Evolutionary conservation across 2,888 invertebrate species (phyloP).

Genomic region (Oligia fasciuncula): DNA sequence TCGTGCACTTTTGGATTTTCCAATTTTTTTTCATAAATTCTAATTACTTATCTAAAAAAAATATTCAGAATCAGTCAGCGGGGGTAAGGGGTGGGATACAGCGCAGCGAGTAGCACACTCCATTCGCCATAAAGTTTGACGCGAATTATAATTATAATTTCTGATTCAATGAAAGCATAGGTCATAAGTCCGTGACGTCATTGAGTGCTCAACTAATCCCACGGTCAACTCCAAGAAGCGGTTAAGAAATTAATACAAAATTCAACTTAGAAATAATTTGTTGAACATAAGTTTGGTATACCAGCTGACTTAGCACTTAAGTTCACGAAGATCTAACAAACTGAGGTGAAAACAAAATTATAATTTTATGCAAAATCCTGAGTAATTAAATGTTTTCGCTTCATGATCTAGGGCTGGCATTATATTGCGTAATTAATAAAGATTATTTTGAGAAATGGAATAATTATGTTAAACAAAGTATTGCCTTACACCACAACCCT

Average conservation of each 20-base stretch:
- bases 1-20: too few relatives aligned
- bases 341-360: slow-evolving; percentile 62
- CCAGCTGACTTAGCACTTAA: slow-evolving; percentile 55
- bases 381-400: slow-evolving; percentile 53
- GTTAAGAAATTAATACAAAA: slow-evolving; percentile 31
- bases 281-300: slow-evolving; percentile 49
- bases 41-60: too few relatives aligned
- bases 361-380: slow-evolving; percentile 57
- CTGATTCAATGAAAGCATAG: slow-evolving; percentile 12
- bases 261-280: slow-evolving; percentile 46
- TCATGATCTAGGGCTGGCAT: slow-evolving; percentile 48
- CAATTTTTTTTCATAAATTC: too few relatives aligned
- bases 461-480: neutral
- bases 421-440: slow-evolving; percentile 21
- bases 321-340: slow-evolving; percentile 59
- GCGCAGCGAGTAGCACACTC: neutral
- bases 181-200: slow-evolving; percentile 15
- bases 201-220: slow-evolving; percentile 16
- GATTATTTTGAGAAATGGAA: slow-evolving; percentile 6
- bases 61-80: too few relatives aligned
- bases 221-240: slow-evolving; percentile 36
- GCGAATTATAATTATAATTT: neutral
- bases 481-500: neutral
- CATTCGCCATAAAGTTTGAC: neutral
- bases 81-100: neutral